phyloP scores from a whole-genome alignment of 2,113 vertebrate genomes.

The Ursus arctos region DNA sequence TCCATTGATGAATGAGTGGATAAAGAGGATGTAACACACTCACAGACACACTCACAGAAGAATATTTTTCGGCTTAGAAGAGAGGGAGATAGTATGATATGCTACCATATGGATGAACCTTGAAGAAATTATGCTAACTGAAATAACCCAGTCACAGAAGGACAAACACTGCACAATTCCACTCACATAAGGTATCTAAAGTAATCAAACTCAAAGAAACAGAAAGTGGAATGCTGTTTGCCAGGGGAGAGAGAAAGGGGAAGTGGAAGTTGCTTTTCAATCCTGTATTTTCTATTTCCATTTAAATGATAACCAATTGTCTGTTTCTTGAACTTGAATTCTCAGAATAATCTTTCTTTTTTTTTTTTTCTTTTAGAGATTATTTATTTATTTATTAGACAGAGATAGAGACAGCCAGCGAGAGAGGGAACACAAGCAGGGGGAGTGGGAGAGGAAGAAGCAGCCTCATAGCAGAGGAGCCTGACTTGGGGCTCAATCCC shows the following conservation, averaged over 20 bases:
- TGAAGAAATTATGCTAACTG: neutral
- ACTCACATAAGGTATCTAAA: neutral
- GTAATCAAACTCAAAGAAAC: neutral
- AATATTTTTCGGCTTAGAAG: neutral
- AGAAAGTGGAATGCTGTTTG: neutral
- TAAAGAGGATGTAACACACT: neutral
- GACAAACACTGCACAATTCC: neutral
- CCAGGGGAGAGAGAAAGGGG: neutral
- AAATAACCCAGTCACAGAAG: neutral
- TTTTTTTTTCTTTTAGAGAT: no score
- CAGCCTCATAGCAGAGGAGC: no score
- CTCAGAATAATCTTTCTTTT: neutral
- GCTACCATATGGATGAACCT: neutral
- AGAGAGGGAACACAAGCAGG: no score
- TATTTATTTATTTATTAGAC: no score
- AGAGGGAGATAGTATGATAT: neutral
- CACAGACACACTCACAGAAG: neutral
- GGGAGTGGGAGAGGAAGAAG: no score
- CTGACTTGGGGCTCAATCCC: no score
- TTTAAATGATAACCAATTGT: neutral
- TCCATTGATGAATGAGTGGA: neutral
- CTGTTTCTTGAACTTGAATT: neutral
- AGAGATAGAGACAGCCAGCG: no score
- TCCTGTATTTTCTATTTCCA: neutral
- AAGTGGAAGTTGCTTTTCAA: neutral